Base-by-base conservation (phyloP, 2,113 vertebrate genomes). In the Calidris pugnax region DNA sequence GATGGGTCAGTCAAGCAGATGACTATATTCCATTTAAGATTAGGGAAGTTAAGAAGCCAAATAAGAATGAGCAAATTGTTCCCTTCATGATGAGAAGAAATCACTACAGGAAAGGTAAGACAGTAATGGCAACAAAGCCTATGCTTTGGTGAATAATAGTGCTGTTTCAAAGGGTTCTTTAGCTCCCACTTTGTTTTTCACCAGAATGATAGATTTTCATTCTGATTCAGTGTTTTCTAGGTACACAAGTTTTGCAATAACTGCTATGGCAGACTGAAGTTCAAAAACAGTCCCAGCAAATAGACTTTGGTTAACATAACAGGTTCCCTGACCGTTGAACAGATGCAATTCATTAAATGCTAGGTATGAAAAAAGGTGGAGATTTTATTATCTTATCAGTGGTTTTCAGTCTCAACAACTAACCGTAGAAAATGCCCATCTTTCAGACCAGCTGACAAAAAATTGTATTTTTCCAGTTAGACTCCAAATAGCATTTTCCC, bases 211-310 rank as follows among this genome's bases (percentile, higher is more conserved):
- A 66, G 26, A 67, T 60, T 64, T 93, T 9, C 47, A 43, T 33
- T 6, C 14, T 55, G 47, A 87, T 78, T 75, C 60, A 39, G 23
- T 55, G 33, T 68, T 88, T 92, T 64, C 6, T 71, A 32, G 11
- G 30, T 10, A 50, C 9, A n/a, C 0, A 0, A 76, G 24, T 47
- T 67, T 14, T 76, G 7, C 23, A 9, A 50, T 35, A 41, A 85
- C 37, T 89, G 21, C 33, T 53, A 10, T 5, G 48, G 26, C 32
- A 87, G 20, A 87, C 17, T 32, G 19, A 90, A 14, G 30, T 92
- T 60, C 75, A 85, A 78, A 50, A 69, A 32, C 7, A 45, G 12
- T 26, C 23, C 3, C 10, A 72, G 33, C 51, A 93, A 79, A 26
- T 2, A 78, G 26, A 1, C 20, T 79, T 79, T 55, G 12, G 17